A percentile compares a stretch with the other conserved stretches of the same genome.
phyloP scores from a whole-genome alignment of 1,140 invertebrate species.

The Neodiprion fabricii region DNA sequence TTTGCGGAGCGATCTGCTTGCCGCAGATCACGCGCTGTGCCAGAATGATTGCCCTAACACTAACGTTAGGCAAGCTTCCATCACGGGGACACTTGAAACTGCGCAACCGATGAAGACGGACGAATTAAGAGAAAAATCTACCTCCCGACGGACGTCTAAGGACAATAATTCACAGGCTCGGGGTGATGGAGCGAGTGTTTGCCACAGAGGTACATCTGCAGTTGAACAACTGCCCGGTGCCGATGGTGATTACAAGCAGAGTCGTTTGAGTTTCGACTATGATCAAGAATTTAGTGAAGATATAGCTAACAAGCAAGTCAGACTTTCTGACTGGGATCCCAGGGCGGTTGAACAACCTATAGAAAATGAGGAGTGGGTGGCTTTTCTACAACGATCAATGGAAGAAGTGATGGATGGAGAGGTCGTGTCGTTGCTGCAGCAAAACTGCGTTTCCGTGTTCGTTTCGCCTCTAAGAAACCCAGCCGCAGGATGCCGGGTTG shows the following conservation, averaged over 20 bases:
- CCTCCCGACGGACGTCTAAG: slow-evolving; percentile 9
- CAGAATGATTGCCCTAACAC: slow-evolving; percentile 37
- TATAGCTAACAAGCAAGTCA: slow-evolving; percentile 26
- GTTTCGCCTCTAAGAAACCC: slow-evolving; percentile 73
- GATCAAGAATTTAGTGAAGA: slow-evolving; percentile 42
- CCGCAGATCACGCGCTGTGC: slow-evolving; percentile 40
- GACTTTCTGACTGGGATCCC: slow-evolving; percentile 50
- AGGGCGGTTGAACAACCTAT: slow-evolving; percentile 66
- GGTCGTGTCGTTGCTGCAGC: slow-evolving; percentile 72
- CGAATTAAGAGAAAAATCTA: background rate
- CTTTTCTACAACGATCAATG: slow-evolving; percentile 69
- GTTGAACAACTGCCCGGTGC: slow-evolving; percentile 5
- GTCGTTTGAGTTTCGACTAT: slow-evolving; percentile 42
- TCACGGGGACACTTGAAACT: background rate
- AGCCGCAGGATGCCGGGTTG: slow-evolving; percentile 68
- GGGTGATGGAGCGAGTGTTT: slow-evolving; percentile 22
- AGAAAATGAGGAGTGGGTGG: slow-evolving; percentile 84
- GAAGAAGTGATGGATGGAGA: slow-evolving; percentile 77
- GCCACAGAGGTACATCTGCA: background rate
- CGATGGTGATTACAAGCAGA: slow-evolving; percentile 35
- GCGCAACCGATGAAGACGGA: slow-evolving; percentile 10
- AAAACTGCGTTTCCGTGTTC: slow-evolving; percentile 76
- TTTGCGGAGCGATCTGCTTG: slow-evolving; percentile 46
- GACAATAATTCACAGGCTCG: slow-evolving; percentile 16
- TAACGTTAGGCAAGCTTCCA: background rate